phyloP scores from a whole-genome alignment of 1,140 invertebrate species.

The Vanessa tameamea region DNA sequence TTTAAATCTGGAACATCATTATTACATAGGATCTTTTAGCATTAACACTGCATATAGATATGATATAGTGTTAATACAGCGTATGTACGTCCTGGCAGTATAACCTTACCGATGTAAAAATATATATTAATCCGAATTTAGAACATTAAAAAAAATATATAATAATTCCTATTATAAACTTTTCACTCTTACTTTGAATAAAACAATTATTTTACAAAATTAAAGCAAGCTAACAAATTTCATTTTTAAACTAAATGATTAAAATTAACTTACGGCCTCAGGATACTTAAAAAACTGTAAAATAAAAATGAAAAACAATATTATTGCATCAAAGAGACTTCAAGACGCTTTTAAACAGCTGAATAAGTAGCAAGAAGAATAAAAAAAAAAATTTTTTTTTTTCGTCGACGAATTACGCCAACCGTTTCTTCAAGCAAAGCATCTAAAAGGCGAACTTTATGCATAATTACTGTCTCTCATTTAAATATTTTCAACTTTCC shows the following conservation, averaged over 20 bases:
- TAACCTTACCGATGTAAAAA: no score
- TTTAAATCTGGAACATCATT: no score
- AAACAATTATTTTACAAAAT: background rate
- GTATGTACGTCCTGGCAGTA: no score
- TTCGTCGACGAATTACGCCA: constrained; percentile 6
- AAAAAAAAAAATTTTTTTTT: constrained; percentile 1
- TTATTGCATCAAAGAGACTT: constrained; percentile 18
- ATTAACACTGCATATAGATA: no score
- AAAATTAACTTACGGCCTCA: constrained; percentile 1
- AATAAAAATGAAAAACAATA: constrained; percentile 8
- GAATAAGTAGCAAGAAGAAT: constrained; percentile 15
- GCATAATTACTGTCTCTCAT: constrained; percentile 54
- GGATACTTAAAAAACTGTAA: constrained; percentile 1
- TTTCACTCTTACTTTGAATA: no score
- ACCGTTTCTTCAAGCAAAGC: constrained; percentile 24
- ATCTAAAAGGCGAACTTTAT: constrained; percentile 42
- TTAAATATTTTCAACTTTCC: constrained; percentile 54
- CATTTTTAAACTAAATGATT: background rate
- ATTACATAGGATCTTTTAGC: no score
- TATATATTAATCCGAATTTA: no score
- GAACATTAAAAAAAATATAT: no score
- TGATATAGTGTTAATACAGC: no score
- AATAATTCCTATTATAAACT: no score
- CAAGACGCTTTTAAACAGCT: constrained; percentile 11
- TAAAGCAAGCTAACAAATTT: background rate